Evolutionary conservation across 2,113 vertebrate species (phyloP).

Genomic region (Ciconia boyciana): DNA sequence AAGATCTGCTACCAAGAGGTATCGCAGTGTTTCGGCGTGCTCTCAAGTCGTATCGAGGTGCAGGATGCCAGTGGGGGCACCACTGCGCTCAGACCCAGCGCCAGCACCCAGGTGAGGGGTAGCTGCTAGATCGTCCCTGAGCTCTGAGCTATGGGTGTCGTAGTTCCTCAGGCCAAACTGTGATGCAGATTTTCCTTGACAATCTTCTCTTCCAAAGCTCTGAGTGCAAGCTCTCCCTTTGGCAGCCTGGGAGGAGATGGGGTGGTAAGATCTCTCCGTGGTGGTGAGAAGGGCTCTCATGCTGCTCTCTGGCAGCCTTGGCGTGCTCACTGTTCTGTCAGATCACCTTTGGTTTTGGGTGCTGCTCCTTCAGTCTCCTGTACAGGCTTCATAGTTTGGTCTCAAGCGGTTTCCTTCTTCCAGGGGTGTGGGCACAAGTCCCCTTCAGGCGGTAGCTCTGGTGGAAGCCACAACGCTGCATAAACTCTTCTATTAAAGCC

Average conservation of each 20-base stretch:
- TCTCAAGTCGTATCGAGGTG: constrained; percentile 94
- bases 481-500: background rate
- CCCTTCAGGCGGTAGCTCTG: background rate
- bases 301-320: background rate
- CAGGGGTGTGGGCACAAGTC: background rate
- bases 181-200: background rate
- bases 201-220: background rate
- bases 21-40: constrained; percentile 95
- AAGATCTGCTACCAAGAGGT: constrained; percentile 98
- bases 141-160: background rate
- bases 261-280: accelerated
- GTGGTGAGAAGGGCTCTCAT: background rate
- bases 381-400: background rate
- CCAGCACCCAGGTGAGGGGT: constrained; percentile 93
- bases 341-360: background rate
- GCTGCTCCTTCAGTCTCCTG: background rate
- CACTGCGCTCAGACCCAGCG: constrained; percentile 89
- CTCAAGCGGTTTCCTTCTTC: background rate
- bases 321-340: background rate
- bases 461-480: background rate
- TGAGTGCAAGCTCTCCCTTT: background rate
- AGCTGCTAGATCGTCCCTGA: background rate
- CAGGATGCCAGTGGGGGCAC: constrained; percentile 94
- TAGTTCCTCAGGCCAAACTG: background rate
- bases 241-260: background rate